Base-by-base conservation (phyloP, 2,797 vertebrate genomes). In the Myoxocephalus aenaeus region DNA sequence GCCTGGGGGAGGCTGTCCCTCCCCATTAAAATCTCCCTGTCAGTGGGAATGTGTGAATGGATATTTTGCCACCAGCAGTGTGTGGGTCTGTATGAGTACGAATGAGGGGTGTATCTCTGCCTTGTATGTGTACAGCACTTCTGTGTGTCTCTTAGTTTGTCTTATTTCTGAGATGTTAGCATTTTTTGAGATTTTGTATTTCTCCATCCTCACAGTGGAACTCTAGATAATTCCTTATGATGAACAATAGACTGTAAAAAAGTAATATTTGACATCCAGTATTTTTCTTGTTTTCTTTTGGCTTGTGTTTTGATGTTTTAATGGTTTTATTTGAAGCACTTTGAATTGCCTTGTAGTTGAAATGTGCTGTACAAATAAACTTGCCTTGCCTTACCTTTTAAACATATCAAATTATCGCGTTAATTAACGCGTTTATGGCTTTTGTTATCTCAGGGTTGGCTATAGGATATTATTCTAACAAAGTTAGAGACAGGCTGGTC, bases 11-110 rank as follows among this genome's bases (percentile, higher is more conserved):
- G 70, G 61, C 74, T 87, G 89, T 83, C 90, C 75, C 56, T 79
- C 84, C 68, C 54, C 42, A 87, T 92, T 90, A 90, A 54, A 77
- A 77, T 89, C 86, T 75, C 46, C 62, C 27, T 38, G 74, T 85
- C 70, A 66, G 78, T 65, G 61, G 61, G 65, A 82, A 70, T 64
- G 75, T 84, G 80, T 78, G 69, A 81, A 84, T 69, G 72, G 77
- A 86, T 77, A 76, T 84, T 87, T 85, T 51, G 57, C 81, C 81
- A 77, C 68, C 81, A 80, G 77, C 63, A 59, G 65, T 27, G 57
- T 40, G 66, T 42, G 32, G 44, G 46, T 78, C 48, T 75, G 73
- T 80, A 18, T 70, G 70, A 82, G 66, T 63, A 17, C 48, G 75
- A 66, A 67, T 70, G 34, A 82, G n/a, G 40, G 44, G 51, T 32